These are phyloP conservation scores for Rhynchotus rufescens DNA, from an alignment of 2,797 vertebrate genomes.

Conservation along the genomic window DNA sequence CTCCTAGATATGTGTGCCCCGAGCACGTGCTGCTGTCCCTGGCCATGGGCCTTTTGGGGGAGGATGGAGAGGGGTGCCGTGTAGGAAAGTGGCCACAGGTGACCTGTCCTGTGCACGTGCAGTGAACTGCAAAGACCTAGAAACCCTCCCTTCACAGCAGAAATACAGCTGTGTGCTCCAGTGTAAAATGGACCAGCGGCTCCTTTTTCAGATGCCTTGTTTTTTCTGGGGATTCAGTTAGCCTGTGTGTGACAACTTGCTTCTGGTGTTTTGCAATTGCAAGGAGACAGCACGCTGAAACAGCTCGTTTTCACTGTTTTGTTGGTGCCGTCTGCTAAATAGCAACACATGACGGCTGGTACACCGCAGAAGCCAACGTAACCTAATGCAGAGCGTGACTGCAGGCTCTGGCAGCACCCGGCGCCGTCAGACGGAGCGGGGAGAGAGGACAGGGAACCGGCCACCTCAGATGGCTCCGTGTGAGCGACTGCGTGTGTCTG, in stretches of 20 bases:
- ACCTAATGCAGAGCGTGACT: background rate
- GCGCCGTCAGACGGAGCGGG: background rate
- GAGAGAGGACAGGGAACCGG: background rate
- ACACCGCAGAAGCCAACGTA: conserved; percentile 19
- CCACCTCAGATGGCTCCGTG: background rate
- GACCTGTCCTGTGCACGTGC: background rate
- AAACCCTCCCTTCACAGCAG: background rate
- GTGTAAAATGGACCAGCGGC: background rate
- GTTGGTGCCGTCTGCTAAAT: conserved; percentile 16
- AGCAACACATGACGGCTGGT: conserved; percentile 15
- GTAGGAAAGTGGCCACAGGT: background rate
- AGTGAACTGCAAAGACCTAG: conserved; percentile 14
- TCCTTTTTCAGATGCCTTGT: conserved; percentile 43
- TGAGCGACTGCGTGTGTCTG: too few relatives aligned
- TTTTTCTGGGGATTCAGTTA: conserved; percentile 43
- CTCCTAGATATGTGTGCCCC: conserved; percentile 28
- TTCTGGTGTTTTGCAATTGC: conserved; percentile 45
- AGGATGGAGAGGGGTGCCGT: background rate
- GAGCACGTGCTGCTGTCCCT: background rate
- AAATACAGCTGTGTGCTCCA: background rate
- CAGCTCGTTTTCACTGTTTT: conserved; percentile 25
- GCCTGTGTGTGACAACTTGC: background rate
- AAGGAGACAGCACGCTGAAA: conserved; percentile 49
- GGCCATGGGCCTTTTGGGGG: background rate
- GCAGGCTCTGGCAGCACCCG: conserved; percentile 5